phyloP scores from a whole-genome alignment of 2,888 invertebrate species.

The Athrips mouffetella region DNA sequence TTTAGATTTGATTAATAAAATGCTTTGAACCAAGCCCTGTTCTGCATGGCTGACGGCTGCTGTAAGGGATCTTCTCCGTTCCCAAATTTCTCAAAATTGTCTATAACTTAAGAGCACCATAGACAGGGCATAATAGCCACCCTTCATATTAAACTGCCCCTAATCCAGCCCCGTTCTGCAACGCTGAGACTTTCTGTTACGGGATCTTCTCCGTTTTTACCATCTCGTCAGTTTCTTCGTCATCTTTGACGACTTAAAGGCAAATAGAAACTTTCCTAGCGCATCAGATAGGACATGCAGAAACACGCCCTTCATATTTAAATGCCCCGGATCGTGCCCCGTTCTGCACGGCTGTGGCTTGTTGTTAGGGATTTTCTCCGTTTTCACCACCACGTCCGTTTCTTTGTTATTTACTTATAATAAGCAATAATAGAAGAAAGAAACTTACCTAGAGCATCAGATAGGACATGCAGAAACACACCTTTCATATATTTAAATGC shows the following conservation, averaged over 20 bases:
- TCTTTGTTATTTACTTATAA: no score
- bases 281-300: no score
- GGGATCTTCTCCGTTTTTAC: slow-evolving; percentile 50
- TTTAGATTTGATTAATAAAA: no score
- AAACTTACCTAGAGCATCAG: no score
- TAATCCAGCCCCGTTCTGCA: slow-evolving; percentile 66
- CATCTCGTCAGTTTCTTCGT: slow-evolving; percentile 72
- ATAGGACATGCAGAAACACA: no score
- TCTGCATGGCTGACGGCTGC: slow-evolving; percentile 58
- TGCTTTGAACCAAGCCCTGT: slow-evolving; percentile 75
- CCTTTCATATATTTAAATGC: no score
- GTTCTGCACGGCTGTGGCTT: slow-evolving; percentile 58
- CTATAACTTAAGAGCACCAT: slow-evolving; percentile 94
- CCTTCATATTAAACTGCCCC: slow-evolving; percentile 98
- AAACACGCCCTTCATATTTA: no score
- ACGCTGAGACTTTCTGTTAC: slow-evolving; percentile 67
- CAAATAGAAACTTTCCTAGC: no score
- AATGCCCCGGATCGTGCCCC: slow-evolving; percentile 77
- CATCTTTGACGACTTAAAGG: no score
- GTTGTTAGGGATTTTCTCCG: slow-evolving; percentile 44
- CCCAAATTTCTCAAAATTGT: no score
- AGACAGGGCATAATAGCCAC: slow-evolving; percentile 98
- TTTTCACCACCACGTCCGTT: slow-evolving; percentile 68
- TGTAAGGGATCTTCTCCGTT: slow-evolving; percentile 43
- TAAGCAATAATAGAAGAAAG: no score